Conservation (phyloP, 2,797 vertebrate genomes). For the Eutrigla gurnardus region DNA sequence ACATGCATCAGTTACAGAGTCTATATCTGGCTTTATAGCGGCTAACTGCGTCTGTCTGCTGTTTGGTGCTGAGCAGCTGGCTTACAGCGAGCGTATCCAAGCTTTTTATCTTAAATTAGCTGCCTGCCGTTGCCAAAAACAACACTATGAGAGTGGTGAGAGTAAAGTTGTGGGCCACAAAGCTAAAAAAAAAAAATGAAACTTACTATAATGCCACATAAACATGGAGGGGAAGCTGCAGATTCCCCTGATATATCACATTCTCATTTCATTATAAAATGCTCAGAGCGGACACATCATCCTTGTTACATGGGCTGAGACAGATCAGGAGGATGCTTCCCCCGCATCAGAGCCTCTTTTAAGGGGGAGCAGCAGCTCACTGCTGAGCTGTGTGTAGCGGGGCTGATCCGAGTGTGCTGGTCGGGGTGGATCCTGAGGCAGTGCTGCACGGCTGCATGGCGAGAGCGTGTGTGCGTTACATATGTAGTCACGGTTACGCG, state of each 20-base stretch:
- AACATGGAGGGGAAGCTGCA: background rate
- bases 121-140: background rate
- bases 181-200: background rate
- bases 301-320: background rate
- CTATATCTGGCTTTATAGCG: background rate
- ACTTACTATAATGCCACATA: background rate
- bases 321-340: background rate
- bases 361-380: too few species aligned
- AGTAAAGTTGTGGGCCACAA: background rate
- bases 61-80: conserved; percentile 6
- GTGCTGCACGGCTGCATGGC: background rate
- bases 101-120: background rate
- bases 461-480: background rate
- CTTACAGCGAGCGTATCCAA: background rate
- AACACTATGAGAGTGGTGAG: too few species aligned
- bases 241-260: background rate
- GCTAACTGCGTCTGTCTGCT: background rate
- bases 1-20: background rate
- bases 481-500: background rate
- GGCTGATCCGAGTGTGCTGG: background rate
- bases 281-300: background rate
- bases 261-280: background rate
- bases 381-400: background rate
- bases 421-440: background rate
- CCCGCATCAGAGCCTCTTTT: background rate